Base-by-base conservation (phyloP, 2,797 vertebrate species). In the Hypotaenidia okinawae region DNA sequence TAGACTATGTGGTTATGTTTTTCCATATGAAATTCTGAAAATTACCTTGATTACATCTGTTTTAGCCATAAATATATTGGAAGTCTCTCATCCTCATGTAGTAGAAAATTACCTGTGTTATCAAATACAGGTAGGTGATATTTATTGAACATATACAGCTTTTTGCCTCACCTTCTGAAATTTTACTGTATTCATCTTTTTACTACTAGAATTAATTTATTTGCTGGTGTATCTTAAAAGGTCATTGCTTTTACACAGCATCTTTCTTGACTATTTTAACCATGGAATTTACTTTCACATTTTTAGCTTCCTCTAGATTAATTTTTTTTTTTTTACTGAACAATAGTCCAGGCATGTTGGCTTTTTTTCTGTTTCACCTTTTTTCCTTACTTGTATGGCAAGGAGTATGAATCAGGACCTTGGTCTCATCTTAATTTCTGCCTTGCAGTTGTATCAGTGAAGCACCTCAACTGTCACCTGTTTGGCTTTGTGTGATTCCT, bases 391-490 rank as follows among this genome's bases (percentile, higher is more conserved):
- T 33, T 21, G 7, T 51, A 2, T 21, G 35, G 13, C 37, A 19
- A 43, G 47, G 10, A 5, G 1, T 55, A 16, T 61, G 59, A 81
- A 54, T 58, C 37, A 43, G 58, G 72, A 55, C 55, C 76, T 45
- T 49, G 47, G 37, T 67, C 68, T 54, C 27, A n/a, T 81, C 28
- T 61, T 64, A 8, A 41, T 57, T 76, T 54, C 41, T 84, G 43
- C 59, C 16, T 43, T 19, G 3, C 0, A 0, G 37, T 16, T 41
- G 21, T n/a, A 6, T 15, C 13, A 6, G 32, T 13, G 52, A 12
- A 39, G 49, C 33, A 45, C 61, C 23, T 11, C 16, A 68, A 7
- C 58, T 57, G 24, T 11, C 33, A 47, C 25, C 64, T 14, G 10
- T 61, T 51, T 33, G 55, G 59, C 52, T 80, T 32, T 28, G 30